Conservation (phyloP, 2,113 vertebrate species). For the Austrofundulus limnaeus region DNA sequence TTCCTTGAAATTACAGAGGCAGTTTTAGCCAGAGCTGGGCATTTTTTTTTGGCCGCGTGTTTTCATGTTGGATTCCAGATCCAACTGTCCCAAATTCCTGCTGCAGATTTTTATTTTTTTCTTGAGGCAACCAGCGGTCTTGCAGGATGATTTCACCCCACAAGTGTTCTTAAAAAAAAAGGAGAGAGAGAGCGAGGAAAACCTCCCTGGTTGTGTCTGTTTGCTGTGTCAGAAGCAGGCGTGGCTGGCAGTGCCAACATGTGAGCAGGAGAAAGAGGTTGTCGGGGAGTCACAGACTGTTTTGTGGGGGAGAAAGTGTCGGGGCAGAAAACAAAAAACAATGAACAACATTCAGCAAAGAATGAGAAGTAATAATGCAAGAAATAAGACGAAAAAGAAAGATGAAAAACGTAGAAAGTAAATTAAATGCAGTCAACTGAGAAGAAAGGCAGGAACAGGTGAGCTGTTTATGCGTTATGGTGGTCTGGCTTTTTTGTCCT, state of each 20-base stretch:
- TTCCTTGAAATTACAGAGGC: constrained; percentile 50
- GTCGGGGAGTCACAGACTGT: constrained; percentile 7
- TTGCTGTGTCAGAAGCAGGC: constrained; percentile 75
- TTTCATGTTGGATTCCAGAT: constrained; percentile 40
- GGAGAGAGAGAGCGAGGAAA: constrained; percentile 37
- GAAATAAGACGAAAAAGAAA: not conserved
- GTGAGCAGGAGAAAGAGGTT: constrained; percentile 34
- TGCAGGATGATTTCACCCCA: constrained; percentile 62
- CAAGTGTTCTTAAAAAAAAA: constrained; percentile 39
- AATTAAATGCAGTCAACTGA: not conserved
- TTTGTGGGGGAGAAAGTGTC: not conserved
- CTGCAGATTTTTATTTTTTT: constrained; percentile 61
- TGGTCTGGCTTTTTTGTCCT: constrained; percentile 66
- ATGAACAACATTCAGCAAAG: not conserved
- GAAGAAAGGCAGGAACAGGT: not conserved
- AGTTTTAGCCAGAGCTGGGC: constrained; percentile 33
- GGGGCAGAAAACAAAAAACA: not conserved
- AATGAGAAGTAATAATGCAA: not conserved
- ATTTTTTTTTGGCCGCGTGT: constrained; percentile 48
- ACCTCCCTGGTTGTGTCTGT: constrained; percentile 58
- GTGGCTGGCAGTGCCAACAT: constrained; percentile 65
- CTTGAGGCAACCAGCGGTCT: constrained; percentile 43
- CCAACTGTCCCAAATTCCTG: constrained; percentile 66
- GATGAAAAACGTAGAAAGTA: not conserved
- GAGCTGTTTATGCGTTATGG: constrained; percentile 46